Conservation (phyloP, 1,140 invertebrate genomes). For the Andricus grossulariae region DNA sequence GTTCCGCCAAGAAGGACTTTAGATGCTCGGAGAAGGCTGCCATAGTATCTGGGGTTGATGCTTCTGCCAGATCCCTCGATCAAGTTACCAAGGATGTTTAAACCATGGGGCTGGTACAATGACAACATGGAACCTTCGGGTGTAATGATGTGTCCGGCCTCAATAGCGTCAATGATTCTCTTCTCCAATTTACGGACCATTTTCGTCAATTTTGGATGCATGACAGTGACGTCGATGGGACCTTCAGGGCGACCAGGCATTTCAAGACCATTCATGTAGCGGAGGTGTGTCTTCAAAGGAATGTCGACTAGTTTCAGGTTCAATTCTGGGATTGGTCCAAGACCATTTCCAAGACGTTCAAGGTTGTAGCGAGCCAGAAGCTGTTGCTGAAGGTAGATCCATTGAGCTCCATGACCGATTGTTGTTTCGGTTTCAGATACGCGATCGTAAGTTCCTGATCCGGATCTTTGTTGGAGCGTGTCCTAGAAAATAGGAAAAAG, state of each 20-base stretch:
- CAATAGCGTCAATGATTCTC: slow-evolving; percentile 72
- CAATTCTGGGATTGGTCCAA: slow-evolving; percentile 61
- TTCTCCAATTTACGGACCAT: no score
- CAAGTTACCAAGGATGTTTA: slow-evolving; percentile 75
- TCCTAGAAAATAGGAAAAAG: slow-evolving; percentile 74
- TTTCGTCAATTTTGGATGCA: no score
- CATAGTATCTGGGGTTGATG: slow-evolving; percentile 76
- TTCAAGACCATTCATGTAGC: slow-evolving; percentile 79
- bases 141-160: slow-evolving; percentile 79
- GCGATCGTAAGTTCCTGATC: slow-evolving; percentile 73
- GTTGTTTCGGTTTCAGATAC: slow-evolving; percentile 74
- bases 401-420: slow-evolving; percentile 63
- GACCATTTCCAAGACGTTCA: slow-evolving; percentile 70
- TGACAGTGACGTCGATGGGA: neutral
- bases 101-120: slow-evolving; percentile 69
- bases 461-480: slow-evolving; percentile 70
- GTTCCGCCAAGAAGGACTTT: slow-evolving; percentile 78
- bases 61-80: slow-evolving; percentile 73
- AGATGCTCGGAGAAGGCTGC: slow-evolving; percentile 76
- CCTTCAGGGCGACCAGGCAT: slow-evolving; percentile 76
- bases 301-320: slow-evolving; percentile 73
- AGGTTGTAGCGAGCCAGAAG: slow-evolving; percentile 72
- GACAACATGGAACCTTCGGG: slow-evolving; percentile 66
- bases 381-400: slow-evolving; percentile 74
- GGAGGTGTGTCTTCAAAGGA: slow-evolving; percentile 79